A percentile compares a stretch with the other conserved stretches of the same genome.
Evolutionary conservation across 1,140 invertebrate species (phyloP).

Genomic region (Asbolus verrucosus): DNA sequence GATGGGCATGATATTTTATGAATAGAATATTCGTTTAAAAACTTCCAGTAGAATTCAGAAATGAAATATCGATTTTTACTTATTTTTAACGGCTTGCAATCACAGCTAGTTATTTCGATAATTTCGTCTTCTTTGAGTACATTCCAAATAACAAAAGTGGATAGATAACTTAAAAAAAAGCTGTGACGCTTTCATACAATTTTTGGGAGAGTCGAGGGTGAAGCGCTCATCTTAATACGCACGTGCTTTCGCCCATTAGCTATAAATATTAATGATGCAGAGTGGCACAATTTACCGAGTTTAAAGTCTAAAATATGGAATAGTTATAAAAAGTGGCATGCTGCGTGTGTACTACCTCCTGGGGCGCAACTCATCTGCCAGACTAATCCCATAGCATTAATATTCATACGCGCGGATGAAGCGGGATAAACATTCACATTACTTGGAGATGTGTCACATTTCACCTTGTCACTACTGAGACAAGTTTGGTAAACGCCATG

Average conservation of each 20-base stretch:
- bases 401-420: conserved; percentile 51
- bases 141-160: no score
- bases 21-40: no score
- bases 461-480: conserved; percentile 42
- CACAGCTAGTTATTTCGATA: no score
- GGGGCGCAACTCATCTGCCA: conserved; percentile 48
- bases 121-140: no score
- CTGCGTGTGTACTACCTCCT: conserved; percentile 46
- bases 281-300: conserved; percentile 48
- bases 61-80: no score
- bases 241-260: conserved; percentile 42
- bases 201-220: conserved; percentile 1
- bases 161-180: no score
- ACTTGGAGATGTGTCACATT: conserved; percentile 49
- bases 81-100: no score
- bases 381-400: conserved; percentile 51
- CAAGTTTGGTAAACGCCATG: conserved; percentile 39
- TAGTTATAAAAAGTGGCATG: conserved; percentile 50
- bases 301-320: conserved; percentile 49
- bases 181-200: conserved; percentile 9
- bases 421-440: conserved; percentile 51
- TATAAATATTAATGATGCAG: conserved; percentile 50
- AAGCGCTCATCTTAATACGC: conserved; percentile 7
- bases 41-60: no score
- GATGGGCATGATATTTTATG: no score